Conservation (phyloP, 2,797 vertebrate species). For the Meda fulgida region DNA sequence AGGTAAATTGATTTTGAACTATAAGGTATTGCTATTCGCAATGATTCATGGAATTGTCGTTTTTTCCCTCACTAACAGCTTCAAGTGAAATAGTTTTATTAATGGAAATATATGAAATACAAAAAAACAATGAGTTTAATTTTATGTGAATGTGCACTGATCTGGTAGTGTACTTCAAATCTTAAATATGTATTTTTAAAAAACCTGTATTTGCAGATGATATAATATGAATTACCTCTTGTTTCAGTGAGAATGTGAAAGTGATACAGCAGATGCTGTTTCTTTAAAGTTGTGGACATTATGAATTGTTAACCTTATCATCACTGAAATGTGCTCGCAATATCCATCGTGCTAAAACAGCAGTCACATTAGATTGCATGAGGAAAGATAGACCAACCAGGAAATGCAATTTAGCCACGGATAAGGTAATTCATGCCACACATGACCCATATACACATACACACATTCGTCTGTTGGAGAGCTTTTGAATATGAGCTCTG, state of each 20-base stretch:
- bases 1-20: too few species aligned
- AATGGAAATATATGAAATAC: too few species aligned
- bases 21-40: too few species aligned
- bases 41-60: too few species aligned
- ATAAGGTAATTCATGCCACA: constrained; percentile 18
- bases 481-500: background rate
- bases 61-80: too few species aligned
- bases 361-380: background rate
- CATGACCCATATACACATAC: constrained; percentile 18
- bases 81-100: too few species aligned
- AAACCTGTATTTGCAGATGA: too few species aligned
- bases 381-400: constrained; percentile 25
- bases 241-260: background rate
- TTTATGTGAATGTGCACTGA: too few species aligned
- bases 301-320: background rate
- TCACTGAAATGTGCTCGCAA: background rate
- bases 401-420: constrained; percentile 35
- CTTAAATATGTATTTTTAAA: too few species aligned
- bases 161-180: too few species aligned
- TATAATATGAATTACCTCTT: background rate
- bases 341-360: background rate
- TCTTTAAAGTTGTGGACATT: constrained; percentile 7
- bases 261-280: background rate
- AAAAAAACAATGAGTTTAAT: too few species aligned
- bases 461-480: background rate